Percentiles rank a stretch among this genome's conserved stretches.
Conservation (phyloP, 2,888 invertebrate genomes). For the Cyclophora albipunctata region DNA sequence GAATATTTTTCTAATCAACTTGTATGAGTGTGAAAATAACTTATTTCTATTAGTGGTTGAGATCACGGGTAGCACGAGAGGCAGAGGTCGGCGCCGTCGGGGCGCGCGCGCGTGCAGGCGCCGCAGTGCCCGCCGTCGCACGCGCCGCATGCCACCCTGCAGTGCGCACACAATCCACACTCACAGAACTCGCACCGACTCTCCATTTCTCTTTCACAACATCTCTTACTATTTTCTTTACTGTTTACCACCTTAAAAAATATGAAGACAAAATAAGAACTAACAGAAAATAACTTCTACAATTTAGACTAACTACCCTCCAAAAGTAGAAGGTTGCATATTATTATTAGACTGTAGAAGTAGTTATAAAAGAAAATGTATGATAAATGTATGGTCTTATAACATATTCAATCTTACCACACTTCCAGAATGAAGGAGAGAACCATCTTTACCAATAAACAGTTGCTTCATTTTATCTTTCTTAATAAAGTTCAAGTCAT, state of each 20-base stretch:
- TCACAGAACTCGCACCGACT: slow-evolving; percentile 52
- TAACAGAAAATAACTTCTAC: background rate
- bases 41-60: too few relatives aligned
- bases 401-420: slow-evolving; percentile 29
- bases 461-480: slow-evolving; percentile 57
- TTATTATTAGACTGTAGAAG: too few relatives aligned
- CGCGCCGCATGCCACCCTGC: slow-evolving; percentile 35
- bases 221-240: slow-evolving; percentile 22
- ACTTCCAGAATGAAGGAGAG: slow-evolving; percentile 40
- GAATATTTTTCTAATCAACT: too few relatives aligned
- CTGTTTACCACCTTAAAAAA: slow-evolving; percentile 22
- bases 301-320: too few relatives aligned
- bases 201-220: slow-evolving; percentile 29
- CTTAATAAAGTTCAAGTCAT: slow-evolving; percentile 18
- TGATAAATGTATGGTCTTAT: too few relatives aligned
- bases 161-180: slow-evolving; percentile 33
- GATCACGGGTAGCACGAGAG: slow-evolving; percentile 46
- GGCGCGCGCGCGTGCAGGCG: slow-evolving; percentile 37
- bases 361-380: too few relatives aligned
- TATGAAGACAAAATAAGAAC: background rate
- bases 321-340: too few relatives aligned
- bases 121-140: slow-evolving; percentile 42
- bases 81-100: slow-evolving; percentile 48
- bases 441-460: slow-evolving; percentile 52
- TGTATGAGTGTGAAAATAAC: too few relatives aligned